phyloP scores from a whole-genome alignment of 1,140 invertebrate genomes.

The Hylaeus anthracinus region DNA sequence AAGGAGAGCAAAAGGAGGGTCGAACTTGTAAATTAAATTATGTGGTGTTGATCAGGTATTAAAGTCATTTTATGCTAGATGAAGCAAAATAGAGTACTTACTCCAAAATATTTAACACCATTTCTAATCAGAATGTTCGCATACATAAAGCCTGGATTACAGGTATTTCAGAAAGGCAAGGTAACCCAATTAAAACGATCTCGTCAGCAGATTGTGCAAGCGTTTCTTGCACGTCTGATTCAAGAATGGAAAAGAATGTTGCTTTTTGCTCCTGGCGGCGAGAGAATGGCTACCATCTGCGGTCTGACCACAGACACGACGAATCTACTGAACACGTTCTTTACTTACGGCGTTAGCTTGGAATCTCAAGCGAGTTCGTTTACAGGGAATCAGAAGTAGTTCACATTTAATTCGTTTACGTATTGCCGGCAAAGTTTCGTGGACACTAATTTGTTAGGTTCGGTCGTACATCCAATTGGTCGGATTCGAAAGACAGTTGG shows the following conservation, averaged over 20 bases:
- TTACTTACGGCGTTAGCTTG: no score
- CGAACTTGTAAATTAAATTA: no score
- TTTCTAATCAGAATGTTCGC: no score
- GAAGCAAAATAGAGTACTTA: no score
- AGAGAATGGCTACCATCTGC: conserved; percentile 8
- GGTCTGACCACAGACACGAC: conserved; percentile 14
- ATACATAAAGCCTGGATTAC: no score
- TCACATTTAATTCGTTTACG: background rate
- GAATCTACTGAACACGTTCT: background rate
- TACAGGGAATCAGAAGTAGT: background rate
- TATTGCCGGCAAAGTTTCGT: background rate
- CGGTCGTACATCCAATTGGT: background rate
- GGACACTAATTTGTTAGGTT: background rate
- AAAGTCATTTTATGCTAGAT: no score
- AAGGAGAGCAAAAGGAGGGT: no score
- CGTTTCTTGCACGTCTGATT: background rate
- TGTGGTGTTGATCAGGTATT: no score
- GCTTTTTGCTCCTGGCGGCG: background rate
- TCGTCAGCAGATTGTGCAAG: background rate
- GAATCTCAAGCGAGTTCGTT: no score
- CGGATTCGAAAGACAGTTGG: background rate
- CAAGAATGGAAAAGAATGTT: background rate
- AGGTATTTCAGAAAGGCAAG: background rate
- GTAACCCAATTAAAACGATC: background rate
- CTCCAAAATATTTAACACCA: no score